Evolutionary conservation across 2,113 vertebrate genomes (phyloP).

Genomic region (Corythoichthys intestinalis): DNA sequence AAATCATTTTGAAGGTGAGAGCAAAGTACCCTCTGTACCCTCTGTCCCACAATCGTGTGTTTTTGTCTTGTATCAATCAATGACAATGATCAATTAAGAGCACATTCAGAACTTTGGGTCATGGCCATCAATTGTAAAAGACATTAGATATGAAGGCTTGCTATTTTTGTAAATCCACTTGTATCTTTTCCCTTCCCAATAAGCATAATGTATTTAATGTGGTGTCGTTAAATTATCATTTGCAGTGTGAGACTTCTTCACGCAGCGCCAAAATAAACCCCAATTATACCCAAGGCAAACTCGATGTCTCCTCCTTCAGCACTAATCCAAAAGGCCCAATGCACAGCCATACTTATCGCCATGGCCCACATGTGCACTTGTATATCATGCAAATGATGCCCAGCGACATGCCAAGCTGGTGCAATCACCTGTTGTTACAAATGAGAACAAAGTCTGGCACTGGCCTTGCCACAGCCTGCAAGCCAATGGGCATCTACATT

Average conservation of each 20-base stretch:
- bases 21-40: slow-evolving; percentile 63
- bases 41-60: slow-evolving; percentile 56
- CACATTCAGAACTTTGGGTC: slow-evolving; percentile 43
- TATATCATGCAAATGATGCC: slow-evolving; percentile 66
- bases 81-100: slow-evolving; percentile 46
- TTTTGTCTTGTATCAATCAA: not conserved
- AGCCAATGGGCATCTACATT: slow-evolving; percentile 52
- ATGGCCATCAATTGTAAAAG: slow-evolving; percentile 45
- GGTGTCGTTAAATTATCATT: slow-evolving; percentile 66
- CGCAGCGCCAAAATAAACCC: slow-evolving; percentile 60
- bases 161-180: slow-evolving; percentile 4
- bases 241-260: slow-evolving; percentile 54
- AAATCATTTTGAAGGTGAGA: slow-evolving; percentile 48
- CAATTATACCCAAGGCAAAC: slow-evolving; percentile 66
- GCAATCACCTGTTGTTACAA: slow-evolving; percentile 71
- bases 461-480: slow-evolving; percentile 47
- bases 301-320: slow-evolving; percentile 49
- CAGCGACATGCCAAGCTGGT: slow-evolving; percentile 51
- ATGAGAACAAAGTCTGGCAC: slow-evolving; percentile 64
- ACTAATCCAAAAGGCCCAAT: slow-evolving; percentile 56
- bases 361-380: slow-evolving; percentile 68
- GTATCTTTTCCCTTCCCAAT: slow-evolving; percentile 38
- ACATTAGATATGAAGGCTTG: slow-evolving; percentile 33
- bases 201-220: slow-evolving; percentile 59
- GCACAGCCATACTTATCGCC: slow-evolving; percentile 59